These are phyloP conservation scores for Caenorhabditis sp. DNA, from an alignment of 2,888 invertebrate species.

Conservation along the genomic window DNA sequence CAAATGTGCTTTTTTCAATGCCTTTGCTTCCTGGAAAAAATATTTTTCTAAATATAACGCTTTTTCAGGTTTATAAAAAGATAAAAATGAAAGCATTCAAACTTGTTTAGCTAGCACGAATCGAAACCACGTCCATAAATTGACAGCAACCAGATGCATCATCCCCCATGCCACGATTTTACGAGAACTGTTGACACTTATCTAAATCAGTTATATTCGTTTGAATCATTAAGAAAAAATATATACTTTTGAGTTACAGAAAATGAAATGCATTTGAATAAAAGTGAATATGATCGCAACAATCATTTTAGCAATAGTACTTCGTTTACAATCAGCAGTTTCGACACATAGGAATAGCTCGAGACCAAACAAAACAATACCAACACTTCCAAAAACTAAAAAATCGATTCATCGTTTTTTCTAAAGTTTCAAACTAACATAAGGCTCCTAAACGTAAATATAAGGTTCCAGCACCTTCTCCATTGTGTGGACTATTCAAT, in stretches of 20 bases:
- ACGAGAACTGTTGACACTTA: conserved; percentile 57
- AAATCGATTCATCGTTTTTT: conserved; percentile 8
- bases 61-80: neutral
- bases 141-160: conserved; percentile 68
- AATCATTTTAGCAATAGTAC: conserved; percentile 62
- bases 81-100: conserved; percentile 2
- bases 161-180: conserved; percentile 64
- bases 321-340: conserved; percentile 46
- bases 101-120: conserved; percentile 68
- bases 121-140: conserved; percentile 69
- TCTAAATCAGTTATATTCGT: conserved; percentile 45
- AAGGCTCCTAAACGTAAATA: conserved; percentile 67
- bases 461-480: conserved; percentile 65
- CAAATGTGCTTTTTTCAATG: conserved; percentile 39
- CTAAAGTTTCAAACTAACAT: conserved; percentile 44
- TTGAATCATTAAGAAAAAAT: neutral
- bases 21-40: conserved; percentile 40
- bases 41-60: neutral
- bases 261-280: conserved; percentile 70
- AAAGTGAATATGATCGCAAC: conserved; percentile 67
- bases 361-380: conserved; percentile 67
- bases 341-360: conserved; percentile 67
- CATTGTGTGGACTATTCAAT: conserved; percentile 51
- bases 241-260: conserved; percentile 69
- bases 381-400: conserved; percentile 67